Evolutionary conservation across 2,888 invertebrate species (phyloP).

Genomic region (Tachina grossa): DNA sequence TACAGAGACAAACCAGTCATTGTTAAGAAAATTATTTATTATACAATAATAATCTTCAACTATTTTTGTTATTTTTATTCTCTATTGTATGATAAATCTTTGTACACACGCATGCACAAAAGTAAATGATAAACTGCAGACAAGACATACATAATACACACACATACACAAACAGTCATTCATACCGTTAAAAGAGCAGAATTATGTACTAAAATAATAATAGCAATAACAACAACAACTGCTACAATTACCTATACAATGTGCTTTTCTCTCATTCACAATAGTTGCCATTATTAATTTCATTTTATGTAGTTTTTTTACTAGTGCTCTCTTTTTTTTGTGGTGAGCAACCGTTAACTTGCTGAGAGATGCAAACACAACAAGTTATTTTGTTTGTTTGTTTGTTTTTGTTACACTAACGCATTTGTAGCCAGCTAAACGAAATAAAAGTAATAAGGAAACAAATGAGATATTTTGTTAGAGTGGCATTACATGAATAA

Average conservation of each 20-base stretch:
- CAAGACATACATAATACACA: background rate
- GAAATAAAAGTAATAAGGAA: conserved; percentile 22
- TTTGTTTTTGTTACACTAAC: background rate
- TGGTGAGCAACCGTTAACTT: conserved; percentile 27
- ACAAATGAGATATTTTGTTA: conserved; percentile 11
- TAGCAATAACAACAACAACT: background rate
- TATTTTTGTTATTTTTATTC: conserved; percentile 39
- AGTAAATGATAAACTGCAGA: conserved; percentile 24
- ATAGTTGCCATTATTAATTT: conserved; percentile 30
- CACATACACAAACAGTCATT: background rate
- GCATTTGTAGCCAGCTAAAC: background rate
- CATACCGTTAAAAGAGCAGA: background rate
- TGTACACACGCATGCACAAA: background rate
- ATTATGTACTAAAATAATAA: conserved; percentile 13
- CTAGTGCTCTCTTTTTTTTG: conserved; percentile 7
- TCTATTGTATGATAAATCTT: conserved; percentile 29
- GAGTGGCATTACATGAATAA: conserved; percentile 6
- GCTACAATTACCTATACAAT: conserved; percentile 39
- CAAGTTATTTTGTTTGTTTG: conserved; percentile 4
- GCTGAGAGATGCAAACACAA: conserved; percentile 36
- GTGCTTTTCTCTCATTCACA: conserved; percentile 13
- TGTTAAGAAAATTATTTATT: conserved; percentile 36
- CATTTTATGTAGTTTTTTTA: background rate
- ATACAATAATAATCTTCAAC: conserved; percentile 40
- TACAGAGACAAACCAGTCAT: conserved; percentile 2